Base-by-base conservation (phyloP, 2,888 invertebrate species). In the Eulithis testata region DNA sequence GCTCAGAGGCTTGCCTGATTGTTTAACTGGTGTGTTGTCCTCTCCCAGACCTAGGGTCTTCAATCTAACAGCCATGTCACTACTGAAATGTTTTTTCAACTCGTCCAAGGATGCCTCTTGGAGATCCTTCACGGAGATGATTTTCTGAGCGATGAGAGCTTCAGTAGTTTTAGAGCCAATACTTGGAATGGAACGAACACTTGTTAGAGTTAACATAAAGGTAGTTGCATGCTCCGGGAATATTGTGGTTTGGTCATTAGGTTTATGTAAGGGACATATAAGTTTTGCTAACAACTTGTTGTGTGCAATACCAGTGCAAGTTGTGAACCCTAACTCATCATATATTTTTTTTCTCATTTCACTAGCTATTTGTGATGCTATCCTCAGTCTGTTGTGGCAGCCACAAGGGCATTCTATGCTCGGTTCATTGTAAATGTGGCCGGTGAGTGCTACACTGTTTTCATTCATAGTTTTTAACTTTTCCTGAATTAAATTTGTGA, bases 211-310 rank as follows among this genome's bases (percentile, higher is more conserved):
- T 1, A 94, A 93, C 92, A 97, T 94, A 74, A 97, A 94, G 68
- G 93, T 92, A 59, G 94, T 86, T 8, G 95, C 95, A 77, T 95
- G 94, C 70, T 95, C 95, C 5, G 97, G 97, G 71, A 95, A 96
- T 70, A 97, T 90, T 36, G 95, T 94, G 0, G 97, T 97, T 86
- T 98, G 97, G 79, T 97, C 95, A 84, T 97, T 96, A 6, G 98
- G 97, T 84, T 97, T 97, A 80, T 97, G 94, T 70, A 95, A 88
- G 47, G 94, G 93, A 71, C 96, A 96, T 55, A 94, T 95, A 70
- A 98, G 88, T 89, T 98, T 98, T 3, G 97, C 96, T 79, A 97
- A 85, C 66, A 97, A 86, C 88, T 98, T 98, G 84, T 97, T 98
- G 77, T 97, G 96, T 43, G 96, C 95, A 69, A 97, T 94, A 56